Percentiles rank a stretch among this genome's conserved stretches.
phyloP scores from a whole-genome alignment of 2,797 vertebrate genomes.

The Mus minutoides region DNA sequence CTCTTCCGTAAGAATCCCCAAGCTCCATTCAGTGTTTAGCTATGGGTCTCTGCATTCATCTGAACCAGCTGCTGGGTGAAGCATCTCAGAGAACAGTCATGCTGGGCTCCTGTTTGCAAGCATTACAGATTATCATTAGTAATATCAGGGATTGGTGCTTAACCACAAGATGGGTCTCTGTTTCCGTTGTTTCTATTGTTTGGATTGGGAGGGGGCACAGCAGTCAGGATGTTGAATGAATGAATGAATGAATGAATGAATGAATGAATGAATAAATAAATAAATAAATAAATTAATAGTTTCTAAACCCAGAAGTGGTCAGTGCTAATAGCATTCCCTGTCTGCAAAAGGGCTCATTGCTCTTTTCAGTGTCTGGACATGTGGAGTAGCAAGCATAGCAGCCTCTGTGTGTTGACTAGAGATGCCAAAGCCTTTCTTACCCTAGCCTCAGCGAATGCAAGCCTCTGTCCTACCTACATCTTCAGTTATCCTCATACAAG shows the following conservation, averaged over 20 bases:
- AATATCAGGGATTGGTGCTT: not conserved
- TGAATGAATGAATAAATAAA: too few species aligned
- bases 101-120: not conserved
- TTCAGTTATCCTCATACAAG: not conserved
- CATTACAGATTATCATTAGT: not conserved
- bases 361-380: slow-evolving; percentile 11
- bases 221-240: too few species aligned
- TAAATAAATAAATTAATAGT: too few species aligned
- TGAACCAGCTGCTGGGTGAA: not conserved
- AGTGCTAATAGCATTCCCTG: not conserved
- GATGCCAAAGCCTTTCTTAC: not conserved
- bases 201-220: not conserved
- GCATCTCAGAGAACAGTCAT: not conserved
- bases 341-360: not conserved
- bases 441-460: not conserved
- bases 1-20: not conserved
- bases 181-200: not conserved
- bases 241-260: too few species aligned
- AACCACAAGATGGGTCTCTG: not conserved
- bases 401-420: not conserved
- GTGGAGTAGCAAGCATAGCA: not conserved
- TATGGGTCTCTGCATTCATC: not conserved
- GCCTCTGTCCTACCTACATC: not conserved
- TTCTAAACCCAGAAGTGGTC: not conserved
- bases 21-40: not conserved